Conservation (phyloP, 2,113 vertebrate species). For the Cyprinodon tularosa region DNA sequence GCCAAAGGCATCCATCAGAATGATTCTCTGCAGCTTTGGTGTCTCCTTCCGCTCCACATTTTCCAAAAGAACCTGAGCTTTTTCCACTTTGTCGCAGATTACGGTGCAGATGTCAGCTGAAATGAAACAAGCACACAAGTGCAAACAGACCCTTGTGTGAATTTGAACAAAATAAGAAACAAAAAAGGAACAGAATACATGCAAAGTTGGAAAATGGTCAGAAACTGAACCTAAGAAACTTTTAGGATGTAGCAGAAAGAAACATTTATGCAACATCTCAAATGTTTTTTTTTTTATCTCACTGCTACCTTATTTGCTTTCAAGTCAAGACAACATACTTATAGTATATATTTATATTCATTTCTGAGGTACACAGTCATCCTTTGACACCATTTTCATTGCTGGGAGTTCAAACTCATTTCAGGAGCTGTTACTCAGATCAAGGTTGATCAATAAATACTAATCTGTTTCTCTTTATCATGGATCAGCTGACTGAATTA, state of each 20-base stretch:
- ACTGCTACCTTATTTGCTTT: too few relatives aligned
- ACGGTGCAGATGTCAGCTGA: slow-evolving; percentile 94
- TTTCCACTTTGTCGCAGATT: slow-evolving; percentile 93
- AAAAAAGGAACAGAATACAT: slow-evolving; percentile 29
- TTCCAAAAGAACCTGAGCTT: slow-evolving; percentile 87
- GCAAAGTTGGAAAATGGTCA: neutral
- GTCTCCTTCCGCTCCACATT: slow-evolving; percentile 90
- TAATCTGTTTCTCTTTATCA: too few relatives aligned
- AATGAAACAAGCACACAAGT: slow-evolving; percentile 46
- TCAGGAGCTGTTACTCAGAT: too few relatives aligned
- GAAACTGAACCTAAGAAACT: too few relatives aligned
- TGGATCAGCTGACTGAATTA: too few relatives aligned
- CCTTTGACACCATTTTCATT: too few relatives aligned
- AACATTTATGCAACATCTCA: neutral
- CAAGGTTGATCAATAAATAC: too few relatives aligned
- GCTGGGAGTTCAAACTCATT: too few relatives aligned
- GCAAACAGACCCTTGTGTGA: slow-evolving; percentile 54
- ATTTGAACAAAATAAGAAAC: slow-evolving; percentile 30
- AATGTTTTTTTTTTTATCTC: neutral
- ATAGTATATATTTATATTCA: too few relatives aligned
- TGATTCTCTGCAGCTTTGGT: slow-evolving; percentile 83
- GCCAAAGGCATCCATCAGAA: slow-evolving; percentile 93
- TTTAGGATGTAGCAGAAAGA: neutral
- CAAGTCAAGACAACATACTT: too few relatives aligned
- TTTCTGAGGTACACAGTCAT: too few relatives aligned